Evolutionary conservation across 35 echinoderm and acorn worm genomes (phyloP).

Genomic region (Ptychodera flava): DNA sequence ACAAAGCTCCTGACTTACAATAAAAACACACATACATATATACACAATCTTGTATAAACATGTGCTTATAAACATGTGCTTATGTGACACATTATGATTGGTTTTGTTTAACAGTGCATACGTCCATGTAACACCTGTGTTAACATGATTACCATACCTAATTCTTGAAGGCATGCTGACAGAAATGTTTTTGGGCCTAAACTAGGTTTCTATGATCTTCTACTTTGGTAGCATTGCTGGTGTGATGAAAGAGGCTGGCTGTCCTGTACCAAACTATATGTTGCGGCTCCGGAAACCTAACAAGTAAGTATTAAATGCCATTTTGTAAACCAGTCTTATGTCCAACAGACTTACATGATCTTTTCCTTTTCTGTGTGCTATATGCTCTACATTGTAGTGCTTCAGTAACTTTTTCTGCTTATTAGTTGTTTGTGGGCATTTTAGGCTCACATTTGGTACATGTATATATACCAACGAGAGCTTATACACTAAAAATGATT

Average conservation of each 20-base stretch:
- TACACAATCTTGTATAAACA: neutral
- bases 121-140: neutral
- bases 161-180: no score
- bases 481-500: neutral
- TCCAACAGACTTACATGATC: neutral
- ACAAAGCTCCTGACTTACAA: neutral
- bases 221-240: constrained; percentile 63
- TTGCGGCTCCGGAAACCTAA: constrained; percentile 69
- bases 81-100: neutral
- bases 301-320: no score
- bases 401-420: neutral
- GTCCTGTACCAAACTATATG: constrained; percentile 91
- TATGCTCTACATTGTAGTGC: neutral
- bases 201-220: neutral
- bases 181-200: no score
- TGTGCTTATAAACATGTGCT: neutral
- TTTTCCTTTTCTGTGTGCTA: neutral
- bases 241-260: constrained; percentile 92
- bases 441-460: neutral
- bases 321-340: no score
- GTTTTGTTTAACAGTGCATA: neutral
- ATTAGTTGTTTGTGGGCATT: neutral
- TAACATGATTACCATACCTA: neutral
- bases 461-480: no score
- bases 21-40: neutral